phyloP scores from a whole-genome alignment of 2,113 vertebrate species.

The Oreochromis niloticus region DNA sequence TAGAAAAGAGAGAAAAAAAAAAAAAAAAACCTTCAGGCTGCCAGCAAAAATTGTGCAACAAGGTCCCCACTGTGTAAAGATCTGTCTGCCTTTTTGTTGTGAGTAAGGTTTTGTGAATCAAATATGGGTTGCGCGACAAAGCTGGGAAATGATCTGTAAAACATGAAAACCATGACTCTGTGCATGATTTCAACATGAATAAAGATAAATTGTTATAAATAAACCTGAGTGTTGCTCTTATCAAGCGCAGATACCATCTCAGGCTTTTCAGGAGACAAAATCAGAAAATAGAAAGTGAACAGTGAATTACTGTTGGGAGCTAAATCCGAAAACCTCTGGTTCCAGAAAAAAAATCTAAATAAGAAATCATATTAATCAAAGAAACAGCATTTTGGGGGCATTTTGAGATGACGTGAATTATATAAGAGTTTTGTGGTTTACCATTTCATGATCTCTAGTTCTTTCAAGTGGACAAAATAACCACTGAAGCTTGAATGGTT shows the following conservation, averaged over 20 bases:
- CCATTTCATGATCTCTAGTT: background rate
- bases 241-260: background rate
- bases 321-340: background rate
- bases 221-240: background rate
- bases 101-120: background rate
- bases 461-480: background rate
- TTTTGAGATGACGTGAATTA: background rate
- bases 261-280: background rate
- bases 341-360: background rate
- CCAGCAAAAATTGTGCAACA: background rate
- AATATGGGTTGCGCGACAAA: fast-evolving
- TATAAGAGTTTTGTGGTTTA: background rate
- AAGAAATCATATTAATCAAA: background rate
- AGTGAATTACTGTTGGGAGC: background rate
- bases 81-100: background rate
- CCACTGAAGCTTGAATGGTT: background rate
- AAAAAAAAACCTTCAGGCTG: background rate
- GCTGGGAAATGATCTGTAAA: background rate
- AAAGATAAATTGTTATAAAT: background rate
- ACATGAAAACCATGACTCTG: background rate
- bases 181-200: background rate
- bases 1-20: background rate
- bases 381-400: background rate
- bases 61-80: no score
- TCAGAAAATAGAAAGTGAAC: background rate